Evolutionary conservation across 2,113 vertebrate species (phyloP), one percentile per base, ranked within the genome.

Genomic region (Gorsachius goisagi): DNA sequence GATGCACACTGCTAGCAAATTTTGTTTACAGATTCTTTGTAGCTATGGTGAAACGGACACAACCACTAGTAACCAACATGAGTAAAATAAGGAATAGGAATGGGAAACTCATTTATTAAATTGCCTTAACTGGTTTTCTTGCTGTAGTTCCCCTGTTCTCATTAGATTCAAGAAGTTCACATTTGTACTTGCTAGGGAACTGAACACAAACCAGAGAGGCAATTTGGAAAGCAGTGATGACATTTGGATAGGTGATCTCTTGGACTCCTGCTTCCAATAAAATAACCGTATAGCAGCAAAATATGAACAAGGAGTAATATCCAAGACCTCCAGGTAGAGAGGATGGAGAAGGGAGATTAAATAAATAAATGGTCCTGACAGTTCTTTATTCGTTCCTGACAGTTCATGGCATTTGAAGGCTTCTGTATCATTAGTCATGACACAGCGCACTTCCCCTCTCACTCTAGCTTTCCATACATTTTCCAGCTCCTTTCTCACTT

Each of bases 341-440:
- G 1, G 17, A 87, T 1, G 21, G 66, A 86, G 53, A 73, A 78
- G 32, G 83, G n/a, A 87, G 69, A 89, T 92, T 80, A 60, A 92
- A 91, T 62, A 91, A 88, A 62, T 50, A 52, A 59, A 74, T 37
- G 63, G 22, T 17, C 28, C 49, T 12, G 11, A 56, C 90, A 94
- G 76, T 77, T 77, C 79, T 67, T 96, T 92, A 68, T 93, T 92
- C 11, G 1, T 6, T 92, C 73, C 60, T 94, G 90, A 67, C 79
- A 89, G 83, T 62, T 84, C 60, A 39, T 41, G 80, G 60, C 64
- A 74, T 92, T 91, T 93, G 94, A 93, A 96, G 84, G 86, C n/a
- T 85, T 82, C 88, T 79, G 89, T 16, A 62, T 89, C 90, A 92
- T 94, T 85, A 92, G 69, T 78, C 80, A 78, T 49, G 73, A 93